Evolutionary conservation across 1,140 invertebrate genomes (phyloP).

Genomic region (Drosophila ananassae): DNA sequence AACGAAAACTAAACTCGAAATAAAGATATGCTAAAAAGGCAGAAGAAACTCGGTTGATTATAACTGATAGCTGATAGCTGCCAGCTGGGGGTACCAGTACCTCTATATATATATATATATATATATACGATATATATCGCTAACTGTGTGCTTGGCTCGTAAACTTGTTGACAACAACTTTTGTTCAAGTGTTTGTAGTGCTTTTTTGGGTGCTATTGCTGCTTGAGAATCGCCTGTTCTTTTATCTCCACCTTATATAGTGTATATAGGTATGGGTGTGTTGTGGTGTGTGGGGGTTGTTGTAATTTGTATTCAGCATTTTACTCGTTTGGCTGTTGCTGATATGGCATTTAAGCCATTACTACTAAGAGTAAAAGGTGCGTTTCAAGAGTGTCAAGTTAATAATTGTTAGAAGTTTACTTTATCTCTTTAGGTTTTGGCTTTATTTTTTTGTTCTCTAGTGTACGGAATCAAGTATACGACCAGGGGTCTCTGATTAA

Average conservation of each 20-base stretch:
- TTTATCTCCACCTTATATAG: conserved; percentile 56
- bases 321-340: conserved; percentile 56
- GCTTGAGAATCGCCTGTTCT: conserved; percentile 70
- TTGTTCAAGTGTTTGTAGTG: conserved; percentile 40
- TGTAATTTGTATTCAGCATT: conserved; percentile 77
- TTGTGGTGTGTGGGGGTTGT: conserved; percentile 42
- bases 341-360: conserved; percentile 81
- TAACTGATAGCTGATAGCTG: conserved; percentile 35
- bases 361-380: conserved; percentile 32
- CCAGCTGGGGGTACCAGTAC: conserved; percentile 12
- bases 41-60: conserved; percentile 55
- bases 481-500: conserved; percentile 70
- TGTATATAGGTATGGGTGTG: conserved; percentile 15
- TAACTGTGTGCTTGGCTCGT: conserved; percentile 32
- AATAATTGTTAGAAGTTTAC: too few species aligned
- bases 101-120: not conserved
- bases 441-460: conserved; percentile 3
- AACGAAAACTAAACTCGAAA: conserved; percentile 69
- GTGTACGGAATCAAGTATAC: conserved; percentile 23
- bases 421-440: not conserved
- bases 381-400: conserved; percentile 13
- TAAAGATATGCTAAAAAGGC: conserved; percentile 76
- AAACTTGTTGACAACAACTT: conserved; percentile 78
- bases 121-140: not conserved
- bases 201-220: conserved; percentile 44